Conservation (phyloP, 2,113 vertebrate species). For the Panthera tigris region DNA sequence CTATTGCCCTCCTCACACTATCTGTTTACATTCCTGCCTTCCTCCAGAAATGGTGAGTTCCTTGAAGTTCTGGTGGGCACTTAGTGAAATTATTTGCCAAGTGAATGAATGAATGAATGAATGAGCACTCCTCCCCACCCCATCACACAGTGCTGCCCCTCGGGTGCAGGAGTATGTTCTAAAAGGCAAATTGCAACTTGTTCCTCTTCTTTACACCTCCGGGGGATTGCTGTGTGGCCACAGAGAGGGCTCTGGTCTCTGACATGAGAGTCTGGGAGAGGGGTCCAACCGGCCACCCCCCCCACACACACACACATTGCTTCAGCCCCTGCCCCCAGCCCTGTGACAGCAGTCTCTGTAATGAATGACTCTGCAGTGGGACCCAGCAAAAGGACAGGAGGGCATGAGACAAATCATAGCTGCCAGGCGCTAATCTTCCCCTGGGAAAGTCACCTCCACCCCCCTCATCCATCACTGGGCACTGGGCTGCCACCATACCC, state of each 20-base stretch:
- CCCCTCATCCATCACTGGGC: slow-evolving; percentile 79
- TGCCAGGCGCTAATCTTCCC: slow-evolving; percentile 81
- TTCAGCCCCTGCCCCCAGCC: slow-evolving; percentile 63
- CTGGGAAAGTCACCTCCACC: slow-evolving; percentile 82
- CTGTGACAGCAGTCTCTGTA: slow-evolving; percentile 70
- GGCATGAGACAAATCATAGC: slow-evolving; percentile 82
- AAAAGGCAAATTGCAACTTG: slow-evolving; percentile 13
- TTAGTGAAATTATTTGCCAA: not conserved
- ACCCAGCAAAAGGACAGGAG: slow-evolving; percentile 77
- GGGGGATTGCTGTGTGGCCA: not conserved
- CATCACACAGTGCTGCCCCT: not conserved
- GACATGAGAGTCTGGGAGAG: slow-evolving; percentile 7
- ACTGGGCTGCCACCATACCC: slow-evolving; percentile 70
- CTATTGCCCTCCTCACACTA: not conserved
- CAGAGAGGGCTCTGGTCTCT: slow-evolving; percentile 30
- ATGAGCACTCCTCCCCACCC: not conserved
- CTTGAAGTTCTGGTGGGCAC: not conserved
- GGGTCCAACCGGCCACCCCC: not conserved
- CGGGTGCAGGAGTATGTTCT: not conserved
- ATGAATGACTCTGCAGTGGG: slow-evolving; percentile 78
- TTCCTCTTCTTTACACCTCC: not conserved
- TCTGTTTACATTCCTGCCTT: not conserved
- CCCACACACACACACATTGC: fast-evolving
- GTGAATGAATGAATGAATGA: not conserved
- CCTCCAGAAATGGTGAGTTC: not conserved